Evolutionary conservation across 1,140 invertebrate species (phyloP).

Genomic region (Macrosteles quadrilineatus): DNA sequence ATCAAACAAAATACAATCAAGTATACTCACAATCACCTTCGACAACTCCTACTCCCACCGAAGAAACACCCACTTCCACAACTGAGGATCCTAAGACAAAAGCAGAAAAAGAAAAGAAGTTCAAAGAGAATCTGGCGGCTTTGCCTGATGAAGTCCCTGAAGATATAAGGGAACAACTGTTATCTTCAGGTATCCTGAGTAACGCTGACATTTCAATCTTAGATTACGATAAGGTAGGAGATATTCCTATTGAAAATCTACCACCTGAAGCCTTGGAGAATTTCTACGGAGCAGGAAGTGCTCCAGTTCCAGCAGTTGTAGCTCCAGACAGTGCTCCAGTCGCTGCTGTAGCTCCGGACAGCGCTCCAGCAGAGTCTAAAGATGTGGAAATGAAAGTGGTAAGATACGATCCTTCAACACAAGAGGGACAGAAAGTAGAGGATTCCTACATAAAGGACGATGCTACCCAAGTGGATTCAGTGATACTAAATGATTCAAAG

Average conservation of each 20-base stretch:
- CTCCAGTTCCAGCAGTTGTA: constrained; percentile 42
- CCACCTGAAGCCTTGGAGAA: constrained; percentile 84
- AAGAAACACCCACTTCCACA: not conserved
- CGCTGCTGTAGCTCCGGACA: no score
- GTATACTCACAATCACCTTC: constrained; percentile 31
- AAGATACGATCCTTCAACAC: constrained; percentile 71
- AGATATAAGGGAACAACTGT: constrained; percentile 75
- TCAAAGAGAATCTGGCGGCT: constrained; percentile 59
- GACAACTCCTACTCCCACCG: constrained; percentile 41
- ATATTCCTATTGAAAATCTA: constrained; percentile 77
- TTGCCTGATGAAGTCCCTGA: constrained; percentile 85
- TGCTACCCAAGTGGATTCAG: constrained; percentile 71
- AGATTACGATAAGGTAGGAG: constrained; percentile 86
- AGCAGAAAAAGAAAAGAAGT: constrained; percentile 53
- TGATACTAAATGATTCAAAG: constrained; percentile 67
- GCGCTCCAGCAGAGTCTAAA: constrained; percentile 22
- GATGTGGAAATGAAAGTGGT: constrained; percentile 83
- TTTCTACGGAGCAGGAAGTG: constrained; percentile 71
- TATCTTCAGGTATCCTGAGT: constrained; percentile 81
- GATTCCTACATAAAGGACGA: constrained; percentile 70
- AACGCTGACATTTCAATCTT: constrained; percentile 84
- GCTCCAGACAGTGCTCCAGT: constrained; percentile 36
- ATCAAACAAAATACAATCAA: constrained; percentile 35
- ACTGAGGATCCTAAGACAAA: constrained; percentile 27
- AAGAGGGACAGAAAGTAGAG: constrained; percentile 69